These are phyloP conservation scores for Acomys russatus DNA, from an alignment of 2,797 vertebrate genomes.

Conservation along the genomic window DNA sequence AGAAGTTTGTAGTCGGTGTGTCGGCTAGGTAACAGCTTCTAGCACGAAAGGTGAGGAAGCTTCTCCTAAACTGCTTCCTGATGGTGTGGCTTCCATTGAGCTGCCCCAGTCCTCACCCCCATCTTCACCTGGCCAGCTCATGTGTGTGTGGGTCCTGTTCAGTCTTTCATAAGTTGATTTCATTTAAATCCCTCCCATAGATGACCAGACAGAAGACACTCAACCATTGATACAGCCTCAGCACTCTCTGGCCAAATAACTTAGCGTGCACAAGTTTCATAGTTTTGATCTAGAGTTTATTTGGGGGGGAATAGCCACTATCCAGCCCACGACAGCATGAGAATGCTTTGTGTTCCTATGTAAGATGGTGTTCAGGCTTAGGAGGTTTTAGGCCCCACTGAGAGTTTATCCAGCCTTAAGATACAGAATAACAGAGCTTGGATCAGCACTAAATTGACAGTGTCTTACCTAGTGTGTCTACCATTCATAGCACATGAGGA, in stretches of 20 bases:
- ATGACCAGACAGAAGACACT: neutral
- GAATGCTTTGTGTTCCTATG: neutral
- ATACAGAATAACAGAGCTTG: neutral
- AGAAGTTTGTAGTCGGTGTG: neutral
- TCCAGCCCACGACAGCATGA: neutral
- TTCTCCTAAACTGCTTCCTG: too few species aligned
- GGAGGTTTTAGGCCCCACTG: neutral
- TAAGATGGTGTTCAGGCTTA: neutral
- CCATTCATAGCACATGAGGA: neutral
- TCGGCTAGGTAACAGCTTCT: neutral
- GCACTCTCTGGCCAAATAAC: neutral
- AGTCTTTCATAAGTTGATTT: neutral
- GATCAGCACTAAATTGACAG: neutral
- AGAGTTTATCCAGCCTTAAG: neutral
- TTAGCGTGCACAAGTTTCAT: neutral
- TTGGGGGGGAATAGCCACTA: neutral
- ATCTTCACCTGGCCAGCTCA: neutral
- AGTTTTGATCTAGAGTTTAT: neutral
- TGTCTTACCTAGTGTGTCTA: neutral
- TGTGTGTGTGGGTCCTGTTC: neutral
- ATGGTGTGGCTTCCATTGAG: neutral
- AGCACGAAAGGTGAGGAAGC: fast-evolving
- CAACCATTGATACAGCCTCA: neutral
- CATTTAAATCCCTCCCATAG: neutral
- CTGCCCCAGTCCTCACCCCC: neutral